phyloP scores from a whole-genome alignment of 2,797 vertebrate species.

The Acridotheres tristis region DNA sequence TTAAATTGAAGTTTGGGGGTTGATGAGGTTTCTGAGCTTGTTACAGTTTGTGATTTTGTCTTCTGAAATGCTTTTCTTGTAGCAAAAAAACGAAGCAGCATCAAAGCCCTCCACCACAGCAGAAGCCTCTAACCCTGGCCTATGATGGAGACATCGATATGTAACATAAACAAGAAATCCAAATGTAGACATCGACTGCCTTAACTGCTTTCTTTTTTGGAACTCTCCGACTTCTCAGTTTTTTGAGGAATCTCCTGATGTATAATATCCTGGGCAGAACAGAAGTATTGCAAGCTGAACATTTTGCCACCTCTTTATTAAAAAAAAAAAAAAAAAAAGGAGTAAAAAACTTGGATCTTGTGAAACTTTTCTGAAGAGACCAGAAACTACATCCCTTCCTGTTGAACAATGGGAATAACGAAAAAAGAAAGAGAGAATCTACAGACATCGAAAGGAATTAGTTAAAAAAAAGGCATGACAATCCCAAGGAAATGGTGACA shows the following conservation, averaged over 20 bases:
- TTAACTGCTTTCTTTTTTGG: conserved; percentile 79
- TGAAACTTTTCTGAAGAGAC: conserved; percentile 52
- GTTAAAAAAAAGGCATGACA: conserved; percentile 71
- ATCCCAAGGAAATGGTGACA: conserved; percentile 74
- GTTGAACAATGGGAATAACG: conserved; percentile 65
- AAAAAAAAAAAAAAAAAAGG: neutral
- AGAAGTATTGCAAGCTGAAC: conserved; percentile 58
- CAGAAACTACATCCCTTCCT: conserved; percentile 68
- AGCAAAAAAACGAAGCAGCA: conserved; percentile 88
- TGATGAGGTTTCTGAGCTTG: neutral
- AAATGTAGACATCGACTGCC: conserved; percentile 82
- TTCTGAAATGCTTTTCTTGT: conserved; percentile 56
- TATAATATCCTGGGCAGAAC: conserved; percentile 66
- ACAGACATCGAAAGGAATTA: conserved; percentile 65
- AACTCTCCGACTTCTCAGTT: conserved; percentile 77
- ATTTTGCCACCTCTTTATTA: conserved; percentile 69
- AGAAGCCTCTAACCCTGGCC: conserved; percentile 95
- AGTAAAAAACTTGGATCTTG: conserved; percentile 58
- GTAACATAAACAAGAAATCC: conserved; percentile 79
- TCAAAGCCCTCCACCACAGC: conserved; percentile 87
- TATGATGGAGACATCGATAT: conserved; percentile 97
- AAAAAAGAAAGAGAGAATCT: neutral
- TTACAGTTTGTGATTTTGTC: neutral
- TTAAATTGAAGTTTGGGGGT: neutral
- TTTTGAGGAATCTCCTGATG: conserved; percentile 77